Evolutionary conservation across 2,113 vertebrate genomes (phyloP).

Genomic region (Alligator sinensis): DNA sequence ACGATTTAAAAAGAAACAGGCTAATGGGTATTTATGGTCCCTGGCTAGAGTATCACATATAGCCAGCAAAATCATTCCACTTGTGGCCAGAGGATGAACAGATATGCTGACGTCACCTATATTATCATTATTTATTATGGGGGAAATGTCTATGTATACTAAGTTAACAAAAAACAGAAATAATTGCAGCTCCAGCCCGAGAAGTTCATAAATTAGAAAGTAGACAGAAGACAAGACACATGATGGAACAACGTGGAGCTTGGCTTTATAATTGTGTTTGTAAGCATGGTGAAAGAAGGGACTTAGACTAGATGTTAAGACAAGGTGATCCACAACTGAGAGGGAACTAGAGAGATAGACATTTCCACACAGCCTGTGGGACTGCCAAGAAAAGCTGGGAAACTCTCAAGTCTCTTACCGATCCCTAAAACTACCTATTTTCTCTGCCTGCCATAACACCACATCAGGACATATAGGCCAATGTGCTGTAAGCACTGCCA

Average conservation of each 20-base stretch:
- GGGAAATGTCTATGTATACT: background rate
- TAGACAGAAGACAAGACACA: background rate
- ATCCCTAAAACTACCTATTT: too few relatives aligned
- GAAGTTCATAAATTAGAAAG: background rate
- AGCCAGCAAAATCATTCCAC: background rate
- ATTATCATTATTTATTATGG: background rate
- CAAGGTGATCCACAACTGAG: background rate
- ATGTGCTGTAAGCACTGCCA: too few relatives aligned
- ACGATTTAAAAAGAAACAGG: background rate
- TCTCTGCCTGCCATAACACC: too few relatives aligned
- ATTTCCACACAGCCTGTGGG: background rate
- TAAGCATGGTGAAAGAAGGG: rapidly evolving
- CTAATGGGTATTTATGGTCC: background rate
- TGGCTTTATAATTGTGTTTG: background rate
- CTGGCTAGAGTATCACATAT: background rate
- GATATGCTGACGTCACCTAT: background rate
- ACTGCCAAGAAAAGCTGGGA: too few relatives aligned
- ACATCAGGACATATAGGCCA: too few relatives aligned
- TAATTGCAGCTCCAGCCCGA: background rate
- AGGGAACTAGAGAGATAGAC: background rate
- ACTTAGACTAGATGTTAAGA: rapidly evolving
- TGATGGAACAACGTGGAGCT: background rate
- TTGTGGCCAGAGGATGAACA: background rate
- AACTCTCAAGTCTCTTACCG: too few relatives aligned
- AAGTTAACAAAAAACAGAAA: background rate